A percentile compares a stretch with the other conserved stretches of the same genome.
Conservation (phyloP, 2,888 invertebrate species). For the Metopia argyrocephala region DNA sequence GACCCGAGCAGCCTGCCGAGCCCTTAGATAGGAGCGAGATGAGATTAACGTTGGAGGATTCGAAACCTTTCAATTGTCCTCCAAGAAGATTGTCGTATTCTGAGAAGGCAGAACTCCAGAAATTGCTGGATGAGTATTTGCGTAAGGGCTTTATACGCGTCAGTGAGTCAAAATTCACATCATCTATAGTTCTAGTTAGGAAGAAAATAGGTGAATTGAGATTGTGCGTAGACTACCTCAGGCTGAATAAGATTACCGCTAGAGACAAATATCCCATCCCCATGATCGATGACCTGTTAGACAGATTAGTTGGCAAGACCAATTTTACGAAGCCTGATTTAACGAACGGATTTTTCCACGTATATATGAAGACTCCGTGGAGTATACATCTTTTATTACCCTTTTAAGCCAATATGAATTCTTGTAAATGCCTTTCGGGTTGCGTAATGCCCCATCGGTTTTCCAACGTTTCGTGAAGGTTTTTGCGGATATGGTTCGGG, state of each 20-base stretch:
- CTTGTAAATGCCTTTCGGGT: too few relatives aligned
- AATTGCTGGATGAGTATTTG: constrained; percentile 52
- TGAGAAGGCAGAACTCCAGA: too few relatives aligned
- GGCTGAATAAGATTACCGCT: constrained; percentile 38
- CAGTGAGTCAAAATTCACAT: constrained; percentile 52
- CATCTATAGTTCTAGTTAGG: constrained; percentile 35
- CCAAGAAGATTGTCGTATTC: too few relatives aligned
- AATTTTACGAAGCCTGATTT: background rate
- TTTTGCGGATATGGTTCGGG: too few relatives aligned
- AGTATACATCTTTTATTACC: too few relatives aligned
- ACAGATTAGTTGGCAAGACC: background rate
- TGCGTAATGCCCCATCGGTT: too few relatives aligned
- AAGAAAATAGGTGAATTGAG: constrained; percentile 41
- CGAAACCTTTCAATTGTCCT: too few relatives aligned
- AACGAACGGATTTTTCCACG: too few relatives aligned
- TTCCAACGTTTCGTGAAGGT: too few relatives aligned
- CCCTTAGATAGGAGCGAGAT: constrained; percentile 27
- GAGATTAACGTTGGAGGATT: constrained; percentile 20
- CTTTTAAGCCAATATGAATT: too few relatives aligned
- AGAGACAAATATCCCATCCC: constrained; percentile 50
- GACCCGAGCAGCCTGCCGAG: constrained; percentile 5
- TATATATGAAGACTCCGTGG: too few relatives aligned
- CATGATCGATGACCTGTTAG: background rate
- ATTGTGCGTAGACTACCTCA: constrained; percentile 46
- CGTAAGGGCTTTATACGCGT: constrained; percentile 22